Evolutionary conservation across 1,140 invertebrate genomes (phyloP), one percentile per base, ranked within the genome.

Genomic region (Reticulitermes speratus): DNA sequence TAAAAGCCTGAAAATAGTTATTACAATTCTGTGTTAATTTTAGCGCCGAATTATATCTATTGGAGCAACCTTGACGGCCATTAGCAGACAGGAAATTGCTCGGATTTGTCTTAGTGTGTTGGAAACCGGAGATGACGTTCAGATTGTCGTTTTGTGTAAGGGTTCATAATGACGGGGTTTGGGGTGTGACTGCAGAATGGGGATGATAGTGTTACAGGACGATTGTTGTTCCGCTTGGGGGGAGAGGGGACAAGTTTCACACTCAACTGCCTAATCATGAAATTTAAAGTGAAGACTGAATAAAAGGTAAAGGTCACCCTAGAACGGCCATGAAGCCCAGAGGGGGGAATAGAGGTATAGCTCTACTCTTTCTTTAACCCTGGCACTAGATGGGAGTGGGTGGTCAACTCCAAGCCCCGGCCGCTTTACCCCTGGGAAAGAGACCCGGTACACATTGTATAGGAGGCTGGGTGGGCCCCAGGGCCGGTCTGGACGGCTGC

Each of bases 141-240:
- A 30, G 65, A 75, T 75, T 75, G 65, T 75, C 65, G 65, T 30
- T 75, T 75, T 75, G 65, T 75, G 30, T 75, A 75, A 6, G 65
- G 65, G 65, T 30, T 75, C 65, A 75, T 75, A 75, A 75, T 75
- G 65, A 75, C 14, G 65, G 65, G 65, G 65, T 25, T 75, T 75
- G 65, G 65, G n/a, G 65, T 75, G 25, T 75, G 65, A 75, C 65
- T 75, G 14, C 14, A 5, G 11, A 2, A 75, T 19, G 25, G 65
- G 65, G 65, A 14, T 30, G n/a, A 0, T 75, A 30, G n/a, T 75
- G 65, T 75, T 75, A 75, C 65, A 75, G 65, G 65, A 75, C 65
- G n/a, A 75, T 75, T 30, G 65, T 75, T 75, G 65, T 16, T 30
- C 1, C n/a, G 7, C n/a, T 30, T 30, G 25, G 9, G n/a, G 65